Evolutionary conservation across 2,113 vertebrate genomes (phyloP), one percentile per base, ranked within the genome.

Genomic region (Glaucomys volans): DNA sequence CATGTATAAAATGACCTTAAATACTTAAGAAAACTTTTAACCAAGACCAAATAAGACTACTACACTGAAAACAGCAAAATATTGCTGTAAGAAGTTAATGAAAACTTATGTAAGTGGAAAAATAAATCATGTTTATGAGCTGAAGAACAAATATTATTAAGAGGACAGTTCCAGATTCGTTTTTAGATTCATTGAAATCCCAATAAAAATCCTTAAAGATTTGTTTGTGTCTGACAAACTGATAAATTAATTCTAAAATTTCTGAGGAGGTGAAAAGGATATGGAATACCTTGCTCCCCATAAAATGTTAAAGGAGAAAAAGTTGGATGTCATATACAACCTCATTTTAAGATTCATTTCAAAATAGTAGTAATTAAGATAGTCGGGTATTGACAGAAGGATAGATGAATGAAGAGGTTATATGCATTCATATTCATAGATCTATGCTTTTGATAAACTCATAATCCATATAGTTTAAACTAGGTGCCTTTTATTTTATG

Each of bases 351-450:
- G 35, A 76, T 32, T 81, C 87, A 66, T 10, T 82, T 66, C 16
- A 95, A 95, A 64, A 59, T 37, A 28, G 17, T 16, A 72, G 50
- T 66, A 93, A 18, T 75, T 81, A 86, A 90, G 82, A 81, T 40
- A 26, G 3, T 14, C 11, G 20, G 40, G 26, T 69, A 28, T 40
- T 35, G 20, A 28, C 74, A 62, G 35, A 79, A 62, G 74, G 32
- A 52, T 32, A 54, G 69, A 87, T 52, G 20, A 77, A 37, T 44
- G n/a, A 52, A 52, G 28, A 52, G 42, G 14, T 85, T 8, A 35
- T 67, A 67, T 67, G 16, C 17, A n/a, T 69, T 35, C 66, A 69
- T 69, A 69, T n/a, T n/a, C 66, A 35, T 57, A 26, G 44, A 62
- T 22, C 5, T 40, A 52, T 74, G 47, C 16, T 69, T 85, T 52